Evolutionary conservation across 2,888 invertebrate genomes (phyloP), one percentile per base, ranked within the genome.

Genomic region (Unio pictorum): DNA sequence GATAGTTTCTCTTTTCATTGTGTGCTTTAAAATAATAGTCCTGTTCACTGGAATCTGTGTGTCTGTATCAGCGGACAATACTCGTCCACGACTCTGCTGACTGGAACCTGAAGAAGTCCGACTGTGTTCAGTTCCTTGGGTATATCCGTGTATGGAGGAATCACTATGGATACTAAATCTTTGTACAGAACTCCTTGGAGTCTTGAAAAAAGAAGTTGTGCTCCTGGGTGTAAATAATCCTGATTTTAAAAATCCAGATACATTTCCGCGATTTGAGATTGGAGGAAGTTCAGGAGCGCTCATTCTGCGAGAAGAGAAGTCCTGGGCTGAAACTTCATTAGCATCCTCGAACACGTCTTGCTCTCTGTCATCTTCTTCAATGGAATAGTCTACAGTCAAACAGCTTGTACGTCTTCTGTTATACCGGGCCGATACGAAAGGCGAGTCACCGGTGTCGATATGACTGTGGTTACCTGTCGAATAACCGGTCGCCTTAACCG

Each of bases 231-330:
- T 67, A 34, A 69, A 60, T 60, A 64, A 65, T 68, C 70, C 73
- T 68, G 73, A 70, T 28, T 66, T 72, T 6, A 76, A 59, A 54
- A 74, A 57, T 56, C 59, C 60, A 34, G 73, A 71, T 54, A 59
- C 62, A 65, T 74, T 76, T 54, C 76, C 73, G 55, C 62, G 69
- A 57, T 68, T 69, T 26, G 69, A 62, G 55, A 81, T 81, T 54
- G 81, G 81, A 17, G 81, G 81, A 15, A 81, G 66, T 71, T 81
- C 81, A n/a, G 81, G 79, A 18, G 81, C 79, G 63, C 79, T 81
- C 81, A 81, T 81, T 73, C 76, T 81, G 62, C 78, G 69, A 15
- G 54, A 64, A 60, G 58, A 68, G 11, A 28, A 57, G 56, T 30
- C 26, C 61, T 3, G 15, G 15, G 8, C 45, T 45, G 45, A 45